Conservation (phyloP, 2,113 vertebrate genomes). For the Mungos mungo region DNA sequence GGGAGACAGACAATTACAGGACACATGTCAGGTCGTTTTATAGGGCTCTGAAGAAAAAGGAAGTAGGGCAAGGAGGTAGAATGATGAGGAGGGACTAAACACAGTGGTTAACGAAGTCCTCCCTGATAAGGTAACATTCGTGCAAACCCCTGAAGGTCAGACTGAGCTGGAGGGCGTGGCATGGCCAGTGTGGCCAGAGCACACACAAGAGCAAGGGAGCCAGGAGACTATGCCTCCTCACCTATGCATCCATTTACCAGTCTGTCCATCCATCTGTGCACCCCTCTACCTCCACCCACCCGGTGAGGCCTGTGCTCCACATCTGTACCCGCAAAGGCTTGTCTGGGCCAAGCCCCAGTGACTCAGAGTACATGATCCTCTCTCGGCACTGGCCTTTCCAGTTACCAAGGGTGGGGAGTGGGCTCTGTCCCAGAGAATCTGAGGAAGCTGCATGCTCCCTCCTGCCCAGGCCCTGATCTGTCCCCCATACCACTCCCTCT, state of each 20-base stretch:
- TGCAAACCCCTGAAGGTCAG: neutral
- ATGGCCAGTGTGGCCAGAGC: neutral
- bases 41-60: neutral
- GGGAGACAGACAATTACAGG: neutral
- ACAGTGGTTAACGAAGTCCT: neutral
- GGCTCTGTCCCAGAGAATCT: neutral
- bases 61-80: neutral
- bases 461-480: neutral
- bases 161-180: neutral
- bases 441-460: neutral
- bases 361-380: slow-evolving; percentile 6
- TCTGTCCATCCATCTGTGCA: neutral
- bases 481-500: neutral
- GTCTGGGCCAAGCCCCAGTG: slow-evolving; percentile 36
- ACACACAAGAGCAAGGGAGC: neutral
- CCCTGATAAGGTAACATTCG: neutral
- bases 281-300: neutral
- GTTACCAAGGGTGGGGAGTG: neutral
- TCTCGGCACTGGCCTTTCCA: neutral
- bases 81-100: neutral
- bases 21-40: neutral
- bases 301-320: neutral
- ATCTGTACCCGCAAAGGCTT: slow-evolving; percentile 11
- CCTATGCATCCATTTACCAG: neutral
- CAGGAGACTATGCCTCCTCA: neutral